Evolutionary conservation across 2,888 invertebrate genomes (phyloP).

Genomic region (Pandemis cinnamomeana): DNA sequence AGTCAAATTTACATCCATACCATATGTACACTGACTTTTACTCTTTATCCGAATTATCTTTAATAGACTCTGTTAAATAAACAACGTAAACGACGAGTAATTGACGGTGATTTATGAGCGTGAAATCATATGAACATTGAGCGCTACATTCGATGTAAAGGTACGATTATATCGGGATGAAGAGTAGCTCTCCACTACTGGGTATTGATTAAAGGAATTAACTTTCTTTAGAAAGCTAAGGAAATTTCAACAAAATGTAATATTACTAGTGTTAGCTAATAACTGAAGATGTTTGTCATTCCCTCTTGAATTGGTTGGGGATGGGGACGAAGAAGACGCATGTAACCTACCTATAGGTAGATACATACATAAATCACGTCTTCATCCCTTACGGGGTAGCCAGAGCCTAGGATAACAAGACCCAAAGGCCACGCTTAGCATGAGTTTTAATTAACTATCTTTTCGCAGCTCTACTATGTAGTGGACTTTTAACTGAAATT

Average conservation of each 20-base stretch:
- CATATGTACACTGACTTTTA: neutral
- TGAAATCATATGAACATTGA: slow-evolving; percentile 29
- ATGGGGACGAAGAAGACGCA: neutral
- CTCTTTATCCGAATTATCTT: neutral
- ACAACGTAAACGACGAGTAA: slow-evolving; percentile 25
- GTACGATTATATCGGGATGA: slow-evolving; percentile 23
- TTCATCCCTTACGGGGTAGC: too few relatives aligned
- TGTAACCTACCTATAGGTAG: too few relatives aligned
- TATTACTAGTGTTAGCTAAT: neutral
- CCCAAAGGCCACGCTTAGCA: too few relatives aligned
- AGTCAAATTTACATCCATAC: neutral
- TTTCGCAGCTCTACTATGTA: too few relatives aligned
- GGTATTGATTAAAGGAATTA: neutral
- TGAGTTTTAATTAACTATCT: too few relatives aligned
- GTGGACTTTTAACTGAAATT: too few relatives aligned
- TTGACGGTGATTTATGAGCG: slow-evolving; percentile 36
- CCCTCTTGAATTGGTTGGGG: neutral
- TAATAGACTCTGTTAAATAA: slow-evolving; percentile 5
- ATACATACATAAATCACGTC: too few relatives aligned
- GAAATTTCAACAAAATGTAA: neutral
- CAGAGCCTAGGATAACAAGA: too few relatives aligned
- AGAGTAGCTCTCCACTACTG: neutral
- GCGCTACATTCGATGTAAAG: neutral
- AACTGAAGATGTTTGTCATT: neutral
- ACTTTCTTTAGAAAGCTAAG: neutral